Percentiles rank a stretch among this genome's conserved stretches.
Conservation (phyloP, 2,113 vertebrate genomes). For the Phaethornis superciliosus region DNA sequence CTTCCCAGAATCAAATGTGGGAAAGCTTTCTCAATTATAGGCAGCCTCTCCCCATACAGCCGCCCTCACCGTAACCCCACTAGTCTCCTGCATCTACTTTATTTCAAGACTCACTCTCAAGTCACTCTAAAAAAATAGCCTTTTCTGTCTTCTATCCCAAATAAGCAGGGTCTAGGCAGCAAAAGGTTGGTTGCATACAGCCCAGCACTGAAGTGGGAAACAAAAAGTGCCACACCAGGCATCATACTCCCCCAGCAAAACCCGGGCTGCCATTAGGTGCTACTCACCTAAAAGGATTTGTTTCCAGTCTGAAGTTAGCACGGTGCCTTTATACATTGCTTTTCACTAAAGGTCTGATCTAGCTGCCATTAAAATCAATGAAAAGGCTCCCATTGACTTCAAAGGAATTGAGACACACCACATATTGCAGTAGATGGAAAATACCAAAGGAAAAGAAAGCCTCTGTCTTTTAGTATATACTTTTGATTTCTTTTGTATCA, state of each 20-base stretch:
- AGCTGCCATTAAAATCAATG: slow-evolving; percentile 63
- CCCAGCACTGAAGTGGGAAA: not conserved
- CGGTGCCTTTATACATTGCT: slow-evolving; percentile 5
- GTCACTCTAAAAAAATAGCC: not conserved
- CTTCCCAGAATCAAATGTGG: slow-evolving; percentile 48
- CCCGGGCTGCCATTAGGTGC: slow-evolving; percentile 13
- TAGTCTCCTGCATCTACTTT: slow-evolving; percentile 31
- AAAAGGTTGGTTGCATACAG: not conserved
- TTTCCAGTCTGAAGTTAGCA: slow-evolving; percentile 50
- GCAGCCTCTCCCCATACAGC: slow-evolving; percentile 11
- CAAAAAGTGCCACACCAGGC: not conserved
- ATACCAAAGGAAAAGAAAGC: slow-evolving; percentile 40
- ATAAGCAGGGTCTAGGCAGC: not conserved
- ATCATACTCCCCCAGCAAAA: not conserved
- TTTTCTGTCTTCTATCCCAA: slow-evolving; percentile 15
- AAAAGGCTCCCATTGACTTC: slow-evolving; percentile 62
- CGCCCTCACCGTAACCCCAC: not conserved
- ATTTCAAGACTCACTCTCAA: slow-evolving; percentile 33
- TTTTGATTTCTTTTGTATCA: slow-evolving; percentile 14
- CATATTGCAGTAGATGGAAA: slow-evolving; percentile 36
- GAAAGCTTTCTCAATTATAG: slow-evolving; percentile 60
- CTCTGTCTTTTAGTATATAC: not conserved
- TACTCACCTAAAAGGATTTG: slow-evolving; percentile 32
- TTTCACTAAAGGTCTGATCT: slow-evolving; percentile 56
- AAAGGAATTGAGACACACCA: slow-evolving; percentile 2